These are phyloP conservation scores for Serinus canaria DNA, from an alignment of 2,113 vertebrate species.

Conservation along the genomic window DNA sequence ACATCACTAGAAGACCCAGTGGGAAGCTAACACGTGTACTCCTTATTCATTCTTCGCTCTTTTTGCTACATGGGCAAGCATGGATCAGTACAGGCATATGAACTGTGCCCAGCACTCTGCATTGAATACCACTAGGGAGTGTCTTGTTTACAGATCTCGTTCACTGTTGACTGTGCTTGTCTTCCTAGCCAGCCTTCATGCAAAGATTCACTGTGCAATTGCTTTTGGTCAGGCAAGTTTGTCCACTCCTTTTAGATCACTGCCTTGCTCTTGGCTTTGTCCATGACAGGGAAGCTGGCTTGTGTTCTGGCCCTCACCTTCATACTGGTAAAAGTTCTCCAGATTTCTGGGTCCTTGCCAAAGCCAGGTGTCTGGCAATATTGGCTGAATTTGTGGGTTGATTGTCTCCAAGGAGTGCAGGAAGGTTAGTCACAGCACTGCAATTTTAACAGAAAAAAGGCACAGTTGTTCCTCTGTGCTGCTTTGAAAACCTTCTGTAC, in stretches of 20 bases:
- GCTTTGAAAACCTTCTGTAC: background rate
- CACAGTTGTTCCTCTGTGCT: background rate
- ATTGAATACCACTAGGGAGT: slow-evolving; percentile 34
- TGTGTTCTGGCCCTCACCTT: background rate
- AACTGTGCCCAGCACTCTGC: background rate
- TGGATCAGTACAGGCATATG: slow-evolving; percentile 13
- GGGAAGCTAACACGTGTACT: background rate
- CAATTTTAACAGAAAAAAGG: background rate
- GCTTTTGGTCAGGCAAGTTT: background rate
- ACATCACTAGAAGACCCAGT: background rate
- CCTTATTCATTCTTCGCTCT: background rate
- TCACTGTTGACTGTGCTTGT: slow-evolving; percentile 29
- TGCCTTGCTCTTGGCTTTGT: background rate
- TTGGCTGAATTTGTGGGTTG: background rate
- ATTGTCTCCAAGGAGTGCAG: background rate
- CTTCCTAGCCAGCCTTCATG: background rate
- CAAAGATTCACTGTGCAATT: background rate
- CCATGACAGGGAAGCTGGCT: background rate
- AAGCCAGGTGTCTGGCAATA: background rate
- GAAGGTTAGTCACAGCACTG: background rate
- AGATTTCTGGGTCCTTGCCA: background rate
- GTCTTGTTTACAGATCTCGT: slow-evolving; percentile 63
- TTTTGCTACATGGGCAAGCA: slow-evolving; percentile 26
- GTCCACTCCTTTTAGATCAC: background rate
- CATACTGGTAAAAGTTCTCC: background rate